Percentiles rank a stretch among this genome's conserved stretches.
Evolutionary conservation across 2,888 invertebrate species (phyloP).

Genomic region (Diabrotica balteata): DNA sequence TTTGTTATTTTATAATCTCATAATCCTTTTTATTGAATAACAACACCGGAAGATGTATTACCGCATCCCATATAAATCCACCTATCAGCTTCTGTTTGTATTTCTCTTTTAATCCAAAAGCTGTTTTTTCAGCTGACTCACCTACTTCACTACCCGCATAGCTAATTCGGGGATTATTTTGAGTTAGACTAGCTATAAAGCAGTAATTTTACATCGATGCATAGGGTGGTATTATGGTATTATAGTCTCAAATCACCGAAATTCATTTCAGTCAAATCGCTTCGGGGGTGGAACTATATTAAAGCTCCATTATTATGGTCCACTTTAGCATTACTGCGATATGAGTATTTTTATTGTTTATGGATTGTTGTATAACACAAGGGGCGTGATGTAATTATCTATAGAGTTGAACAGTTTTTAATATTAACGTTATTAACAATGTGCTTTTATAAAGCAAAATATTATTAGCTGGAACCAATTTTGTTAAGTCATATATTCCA

Average conservation of each 20-base stretch:
- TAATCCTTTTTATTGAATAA: too few relatives aligned
- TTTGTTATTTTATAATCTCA: too few relatives aligned
- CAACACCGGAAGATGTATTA: too few relatives aligned
- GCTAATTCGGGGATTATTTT: constrained; percentile 34
- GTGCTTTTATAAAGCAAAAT: too few relatives aligned
- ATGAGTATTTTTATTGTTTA: constrained; percentile 34
- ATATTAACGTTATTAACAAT: too few relatives aligned
- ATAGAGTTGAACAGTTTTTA: too few relatives aligned
- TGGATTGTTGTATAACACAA: constrained; percentile 19
- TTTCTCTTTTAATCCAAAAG: not conserved
- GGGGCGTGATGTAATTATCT: not conserved
- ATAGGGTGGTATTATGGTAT: constrained; percentile 36
- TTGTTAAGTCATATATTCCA: too few relatives aligned
- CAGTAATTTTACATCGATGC: constrained; percentile 30
- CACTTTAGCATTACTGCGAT: constrained; percentile 26
- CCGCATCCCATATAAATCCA: too few relatives aligned
- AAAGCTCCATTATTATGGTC: constrained; percentile 34
- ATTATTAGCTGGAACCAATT: too few relatives aligned
- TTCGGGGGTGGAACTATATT: constrained; percentile 34
- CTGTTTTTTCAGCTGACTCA: constrained; percentile 29
- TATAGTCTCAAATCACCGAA: constrained; percentile 37
- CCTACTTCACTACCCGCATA: constrained; percentile 22
- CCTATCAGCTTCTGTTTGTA: not conserved
- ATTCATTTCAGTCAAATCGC: constrained; percentile 33
- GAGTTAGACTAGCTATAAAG: constrained; percentile 28